These are phyloP conservation scores for Semotilus atromaculatus DNA, from an alignment of 2,797 vertebrate species.

Conservation along the genomic window DNA sequence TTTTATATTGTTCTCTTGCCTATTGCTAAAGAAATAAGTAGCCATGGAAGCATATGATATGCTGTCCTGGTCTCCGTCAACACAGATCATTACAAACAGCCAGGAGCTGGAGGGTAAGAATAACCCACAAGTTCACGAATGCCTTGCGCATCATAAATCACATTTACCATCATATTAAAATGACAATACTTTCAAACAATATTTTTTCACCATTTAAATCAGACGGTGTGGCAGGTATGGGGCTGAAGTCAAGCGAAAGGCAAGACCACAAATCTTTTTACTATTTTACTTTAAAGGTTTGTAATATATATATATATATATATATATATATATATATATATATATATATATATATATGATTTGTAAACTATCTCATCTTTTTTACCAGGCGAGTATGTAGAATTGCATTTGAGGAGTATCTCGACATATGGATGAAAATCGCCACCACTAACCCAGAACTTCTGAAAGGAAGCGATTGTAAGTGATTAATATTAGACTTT, in stretches of 20 bases:
- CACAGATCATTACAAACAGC: constrained; percentile 15
- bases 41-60: constrained; percentile 12
- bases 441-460: constrained; percentile 47
- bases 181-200: not conserved
- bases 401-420: constrained; percentile 55
- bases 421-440: constrained; percentile 36
- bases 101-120: constrained; percentile 26
- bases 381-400: constrained; percentile 29
- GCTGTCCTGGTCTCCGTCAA: not conserved
- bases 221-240: not conserved
- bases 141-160: not conserved
- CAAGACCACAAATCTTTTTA: not conserved
- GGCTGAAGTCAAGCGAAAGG: constrained; percentile 12
- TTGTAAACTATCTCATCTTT: not conserved
- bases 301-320: not conserved
- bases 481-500: not conserved
- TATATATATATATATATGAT: not conserved
- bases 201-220: not conserved
- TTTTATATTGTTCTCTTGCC: not conserved
- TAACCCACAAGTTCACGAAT: not conserved
- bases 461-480: constrained; percentile 32
- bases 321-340: not conserved
- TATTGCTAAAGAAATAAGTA: not conserved
- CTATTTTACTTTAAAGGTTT: not conserved
- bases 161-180: not conserved